A percentile compares a stretch with the other conserved stretches of the same genome.
phyloP scores from a whole-genome alignment of 2,888 invertebrate genomes.

The Steromphala cineraria region DNA sequence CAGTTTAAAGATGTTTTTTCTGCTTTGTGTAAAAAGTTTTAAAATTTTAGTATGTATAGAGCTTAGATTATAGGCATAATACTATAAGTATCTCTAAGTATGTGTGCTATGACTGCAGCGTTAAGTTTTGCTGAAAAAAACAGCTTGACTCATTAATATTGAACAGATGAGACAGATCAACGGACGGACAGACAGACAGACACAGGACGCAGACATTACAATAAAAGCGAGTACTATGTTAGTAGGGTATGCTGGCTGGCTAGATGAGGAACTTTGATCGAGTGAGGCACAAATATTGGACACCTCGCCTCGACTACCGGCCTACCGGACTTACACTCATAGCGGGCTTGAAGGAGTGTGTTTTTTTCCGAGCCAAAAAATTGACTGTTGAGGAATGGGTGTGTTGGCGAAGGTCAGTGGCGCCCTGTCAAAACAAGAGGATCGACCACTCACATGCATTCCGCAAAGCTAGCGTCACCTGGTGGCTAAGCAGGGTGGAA shows the following conservation, averaged over 20 bases:
- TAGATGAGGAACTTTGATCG: no score
- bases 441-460: conserved; percentile 20
- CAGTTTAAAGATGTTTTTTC: no score
- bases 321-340: conserved; percentile 65
- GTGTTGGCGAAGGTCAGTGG: conserved; percentile 61
- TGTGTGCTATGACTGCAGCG: no score
- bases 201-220: background rate
- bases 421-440: conserved; percentile 53
- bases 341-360: conserved; percentile 65
- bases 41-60: no score
- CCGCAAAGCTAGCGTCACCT: background rate
- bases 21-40: no score
- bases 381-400: conserved; percentile 62
- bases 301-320: background rate
- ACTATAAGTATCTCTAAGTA: no score
- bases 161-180: no score
- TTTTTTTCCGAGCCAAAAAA: conserved; percentile 70
- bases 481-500: background rate
- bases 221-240: background rate
- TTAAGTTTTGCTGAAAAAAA: no score
- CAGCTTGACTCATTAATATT: no score
- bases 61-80: no score
- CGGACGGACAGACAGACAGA: background rate
- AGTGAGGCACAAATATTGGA: no score
- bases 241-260: background rate